Evolutionary conservation across 2,888 invertebrate genomes (phyloP).

Genomic region (Tortricodes alternella): DNA sequence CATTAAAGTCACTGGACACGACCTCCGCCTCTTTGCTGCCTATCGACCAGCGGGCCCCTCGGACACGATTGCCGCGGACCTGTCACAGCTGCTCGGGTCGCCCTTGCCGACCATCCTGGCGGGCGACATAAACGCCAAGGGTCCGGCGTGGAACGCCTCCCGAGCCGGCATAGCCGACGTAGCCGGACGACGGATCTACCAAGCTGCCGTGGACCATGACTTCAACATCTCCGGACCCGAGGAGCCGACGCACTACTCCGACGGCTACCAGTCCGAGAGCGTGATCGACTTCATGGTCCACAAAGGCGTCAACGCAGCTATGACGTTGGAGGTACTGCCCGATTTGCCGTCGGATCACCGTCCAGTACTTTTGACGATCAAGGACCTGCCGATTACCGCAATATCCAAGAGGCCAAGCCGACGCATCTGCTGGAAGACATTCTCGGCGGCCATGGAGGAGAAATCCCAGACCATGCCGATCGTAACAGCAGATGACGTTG

Average conservation of each 20-base stretch:
- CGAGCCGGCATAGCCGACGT: background rate
- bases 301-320: background rate
- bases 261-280: background rate
- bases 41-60: constrained; percentile 11
- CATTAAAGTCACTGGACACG: background rate
- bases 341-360: constrained; percentile 33
- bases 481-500: background rate
- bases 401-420: constrained; percentile 10
- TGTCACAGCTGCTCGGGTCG: background rate
- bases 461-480: background rate
- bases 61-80: background rate
- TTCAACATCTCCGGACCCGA: background rate
- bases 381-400: no score
- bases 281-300: background rate
- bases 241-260: background rate
- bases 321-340: constrained; percentile 4
- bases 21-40: constrained; percentile 11
- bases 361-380: no score
- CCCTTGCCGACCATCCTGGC: constrained; percentile 3
- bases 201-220: background rate
- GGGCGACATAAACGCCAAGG: constrained; percentile 1
- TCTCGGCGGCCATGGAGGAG: background rate
- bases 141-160: background rate
- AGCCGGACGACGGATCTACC: background rate
- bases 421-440: constrained; percentile 27